A percentile compares a stretch with the other conserved stretches of the same genome.
Evolutionary conservation across 2,113 vertebrate species (phyloP).

Genomic region (Pseudorhombus dupliciocellatus): DNA sequence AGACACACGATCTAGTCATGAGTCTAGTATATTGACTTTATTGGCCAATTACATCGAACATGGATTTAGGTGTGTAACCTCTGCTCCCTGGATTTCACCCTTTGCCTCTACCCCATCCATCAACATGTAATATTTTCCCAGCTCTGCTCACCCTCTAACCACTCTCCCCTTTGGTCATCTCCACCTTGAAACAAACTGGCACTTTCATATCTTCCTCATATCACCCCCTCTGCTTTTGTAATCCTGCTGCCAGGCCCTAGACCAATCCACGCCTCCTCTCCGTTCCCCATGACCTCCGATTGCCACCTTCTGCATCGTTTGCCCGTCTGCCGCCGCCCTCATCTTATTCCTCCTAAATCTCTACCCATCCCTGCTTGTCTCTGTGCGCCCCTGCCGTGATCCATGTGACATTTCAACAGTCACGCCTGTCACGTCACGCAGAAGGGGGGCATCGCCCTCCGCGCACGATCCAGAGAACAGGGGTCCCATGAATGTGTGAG

Average conservation of each 20-base stretch:
- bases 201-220: neutral
- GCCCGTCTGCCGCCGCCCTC: neutral
- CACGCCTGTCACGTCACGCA: constrained; percentile 62
- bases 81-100: constrained; percentile 5
- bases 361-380: constrained; percentile 31
- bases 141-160: constrained; percentile 14
- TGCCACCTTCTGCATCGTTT: constrained; percentile 15
- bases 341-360: constrained; percentile 62
- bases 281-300: constrained; percentile 1
- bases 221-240: constrained; percentile 16
- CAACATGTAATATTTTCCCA: constrained; percentile 22
- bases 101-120: constrained; percentile 13
- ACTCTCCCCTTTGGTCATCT: neutral
- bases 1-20: constrained; percentile 21
- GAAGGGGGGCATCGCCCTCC: constrained; percentile 29
- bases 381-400: constrained; percentile 51
- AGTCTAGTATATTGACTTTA: constrained; percentile 32
- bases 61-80: constrained; percentile 18
- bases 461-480: constrained; percentile 4
- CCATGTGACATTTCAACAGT: constrained; percentile 74
- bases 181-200: constrained; percentile 11
- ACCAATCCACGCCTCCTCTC: constrained; percentile 5
- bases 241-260: constrained; percentile 48
- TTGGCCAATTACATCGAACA: constrained; percentile 38
- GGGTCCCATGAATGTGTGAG: constrained; percentile 47